Conservation (phyloP, 1,140 invertebrate genomes). For the Hycleus phaleratus region DNA sequence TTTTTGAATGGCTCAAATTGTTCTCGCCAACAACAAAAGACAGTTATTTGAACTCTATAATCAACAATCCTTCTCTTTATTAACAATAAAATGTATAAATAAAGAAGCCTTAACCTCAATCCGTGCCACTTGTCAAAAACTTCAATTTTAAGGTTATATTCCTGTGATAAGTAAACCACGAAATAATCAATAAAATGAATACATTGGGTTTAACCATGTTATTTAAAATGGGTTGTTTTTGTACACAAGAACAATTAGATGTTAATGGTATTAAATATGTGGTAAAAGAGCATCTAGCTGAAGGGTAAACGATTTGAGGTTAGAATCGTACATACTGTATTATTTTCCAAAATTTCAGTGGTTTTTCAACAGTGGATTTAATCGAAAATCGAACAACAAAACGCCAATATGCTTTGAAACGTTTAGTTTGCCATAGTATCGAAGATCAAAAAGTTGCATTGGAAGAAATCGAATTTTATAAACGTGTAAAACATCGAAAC, state of each 20-base stretch:
- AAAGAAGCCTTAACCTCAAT: no score
- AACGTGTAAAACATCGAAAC: conserved; percentile 63
- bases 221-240: conserved; percentile 72
- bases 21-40: no score
- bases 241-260: conserved; percentile 62
- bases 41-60: no score
- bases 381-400: conserved; percentile 65
- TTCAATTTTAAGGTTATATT: background rate
- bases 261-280: conserved; percentile 64
- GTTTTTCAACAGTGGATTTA: conserved; percentile 76
- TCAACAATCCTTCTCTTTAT: no score
- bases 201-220: conserved; percentile 60
- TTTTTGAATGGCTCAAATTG: no score
- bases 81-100: no score
- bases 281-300: conserved; percentile 63
- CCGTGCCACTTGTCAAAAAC: no score
- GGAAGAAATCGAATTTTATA: conserved; percentile 70
- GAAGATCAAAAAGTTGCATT: conserved; percentile 69
- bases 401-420: conserved; percentile 71
- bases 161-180: background rate
- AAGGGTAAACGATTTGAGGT: conserved; percentile 54
- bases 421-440: conserved; percentile 69
- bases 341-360: conserved; percentile 49
- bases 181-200: conserved; percentile 49
- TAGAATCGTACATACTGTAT: background rate